Evolutionary conservation across 2,797 vertebrate genomes (phyloP), one percentile per base, ranked within the genome.

Genomic region (Gallinago nigripennis): DNA sequence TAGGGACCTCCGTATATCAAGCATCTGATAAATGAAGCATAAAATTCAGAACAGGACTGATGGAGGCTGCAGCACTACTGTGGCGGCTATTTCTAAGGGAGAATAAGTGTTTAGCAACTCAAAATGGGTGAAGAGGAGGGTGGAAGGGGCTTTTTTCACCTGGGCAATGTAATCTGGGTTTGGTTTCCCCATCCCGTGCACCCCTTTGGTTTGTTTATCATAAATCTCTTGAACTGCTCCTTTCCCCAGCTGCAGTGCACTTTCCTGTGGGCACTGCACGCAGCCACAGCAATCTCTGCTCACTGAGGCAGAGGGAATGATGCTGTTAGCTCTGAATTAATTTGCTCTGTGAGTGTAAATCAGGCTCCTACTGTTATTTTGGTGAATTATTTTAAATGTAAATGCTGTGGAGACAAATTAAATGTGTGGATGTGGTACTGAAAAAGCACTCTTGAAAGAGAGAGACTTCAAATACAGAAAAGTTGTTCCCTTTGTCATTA

Each of bases 271-370:
- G 85, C 43, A 4, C 84, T 81, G 86, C 64, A 64, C 48, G 24
- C 33, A 79, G 37, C 51, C 85, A 21, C 90, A 90, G 94, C 94
- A 65, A 18, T 84, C 81, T 53, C 90, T 96, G 91, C 66, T 91
- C 85, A 91, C 20, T 35, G n/a, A 94, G 80, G 92, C 80, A 86
- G 82, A 86, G 88, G 80, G 12, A 82, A 92, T 85, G 90, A 94
- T 91, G 92, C 76, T 91, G 91, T 96, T 95, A 92, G 81, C 92
- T 95, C 94, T 95, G 96, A 95, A 97, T 96, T 97, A 82, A 96
- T 97, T 97, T 90, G 56, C 88, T 95, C 83, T 92, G 77, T 43
- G 95, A 95, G 88, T 96, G 95, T 95, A 95, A 96, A 96, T 95
- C 93, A 92, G 81, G 50, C 86, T 92, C 37, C 63, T 54, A 25